Evolutionary conservation across 2,113 vertebrate genomes (phyloP).

Genomic region (Planiliza haematocheilus): DNA sequence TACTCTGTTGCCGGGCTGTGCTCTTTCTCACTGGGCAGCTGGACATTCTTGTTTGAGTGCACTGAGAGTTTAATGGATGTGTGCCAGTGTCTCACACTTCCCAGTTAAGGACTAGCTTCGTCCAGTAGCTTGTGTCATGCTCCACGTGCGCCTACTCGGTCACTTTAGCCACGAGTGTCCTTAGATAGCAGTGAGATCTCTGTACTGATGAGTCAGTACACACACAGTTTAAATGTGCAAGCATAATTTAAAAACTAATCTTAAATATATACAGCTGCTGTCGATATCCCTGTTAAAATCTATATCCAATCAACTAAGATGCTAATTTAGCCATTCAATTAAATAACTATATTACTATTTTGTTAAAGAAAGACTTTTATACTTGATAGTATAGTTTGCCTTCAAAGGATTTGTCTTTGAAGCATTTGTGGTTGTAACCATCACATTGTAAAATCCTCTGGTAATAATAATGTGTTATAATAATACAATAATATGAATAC

Average conservation of each 20-base stretch:
- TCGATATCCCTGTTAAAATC: background rate
- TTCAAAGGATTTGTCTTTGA: background rate
- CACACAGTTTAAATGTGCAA: no score
- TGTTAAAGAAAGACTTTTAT: conserved; percentile 27
- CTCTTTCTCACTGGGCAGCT: conserved; percentile 9
- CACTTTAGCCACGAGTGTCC: background rate
- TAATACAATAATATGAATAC: background rate
- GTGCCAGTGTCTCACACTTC: conserved; percentile 42
- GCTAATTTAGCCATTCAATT: background rate
- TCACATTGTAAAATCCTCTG: background rate
- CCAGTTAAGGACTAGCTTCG: conserved; percentile 20
- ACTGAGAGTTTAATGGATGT: conserved; percentile 27
- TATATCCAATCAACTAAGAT: background rate
- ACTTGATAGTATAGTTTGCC: conserved; percentile 9
- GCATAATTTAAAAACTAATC: no score
- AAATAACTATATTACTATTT: background rate
- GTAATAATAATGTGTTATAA: no score
- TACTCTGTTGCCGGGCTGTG: conserved; percentile 45
- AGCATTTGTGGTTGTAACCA: background rate
- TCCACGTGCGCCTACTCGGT: background rate
- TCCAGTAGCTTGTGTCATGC: conserved; percentile 12
- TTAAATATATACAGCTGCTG: background rate
- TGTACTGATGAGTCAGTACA: conserved; percentile 26
- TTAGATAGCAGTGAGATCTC: conserved; percentile 7
- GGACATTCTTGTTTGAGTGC: conserved; percentile 43